phyloP scores from a whole-genome alignment of 2,113 vertebrate species.

The Anolis carolinensis region DNA sequence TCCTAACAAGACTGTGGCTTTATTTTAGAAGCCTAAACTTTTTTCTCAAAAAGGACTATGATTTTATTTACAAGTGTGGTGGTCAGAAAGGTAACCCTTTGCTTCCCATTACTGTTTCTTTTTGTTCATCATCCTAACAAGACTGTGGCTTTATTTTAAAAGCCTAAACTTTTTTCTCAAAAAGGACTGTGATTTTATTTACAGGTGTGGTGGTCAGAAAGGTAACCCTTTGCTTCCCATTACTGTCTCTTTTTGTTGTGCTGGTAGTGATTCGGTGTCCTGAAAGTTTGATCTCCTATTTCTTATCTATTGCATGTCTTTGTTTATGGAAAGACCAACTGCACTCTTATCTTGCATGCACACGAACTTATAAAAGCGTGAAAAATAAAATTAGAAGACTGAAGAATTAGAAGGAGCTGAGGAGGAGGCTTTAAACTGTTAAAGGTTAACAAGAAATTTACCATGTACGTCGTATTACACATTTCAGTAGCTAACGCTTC shows the following conservation, averaged over 20 bases:
- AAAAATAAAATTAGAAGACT: slow-evolving; percentile 30
- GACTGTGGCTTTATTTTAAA: slow-evolving; percentile 48
- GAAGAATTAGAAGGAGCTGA: not conserved
- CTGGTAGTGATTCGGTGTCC: not conserved
- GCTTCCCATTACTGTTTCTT: not conserved
- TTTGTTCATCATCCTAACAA: slow-evolving; percentile 63
- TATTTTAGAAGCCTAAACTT: slow-evolving; percentile 68
- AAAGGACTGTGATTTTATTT: slow-evolving; percentile 64
- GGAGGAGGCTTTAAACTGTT: slow-evolving; percentile 39
- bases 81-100: slow-evolving; percentile 64
- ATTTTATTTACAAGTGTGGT: slow-evolving; percentile 62
- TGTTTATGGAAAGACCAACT: slow-evolving; percentile 44
- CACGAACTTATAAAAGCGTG: slow-evolving; percentile 36
- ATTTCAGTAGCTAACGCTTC: slow-evolving; percentile 59
- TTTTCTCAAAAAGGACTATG: slow-evolving; percentile 61
- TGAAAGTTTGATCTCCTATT: slow-evolving; percentile 13
- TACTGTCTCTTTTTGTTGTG: not conserved
- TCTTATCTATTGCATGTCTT: slow-evolving; percentile 55
- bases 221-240: slow-evolving; percentile 56
- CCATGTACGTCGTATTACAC: slow-evolving; percentile 47
- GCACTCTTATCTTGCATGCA: slow-evolving; percentile 27
- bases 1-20: slow-evolving; percentile 49
- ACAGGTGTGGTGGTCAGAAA: slow-evolving; percentile 58
- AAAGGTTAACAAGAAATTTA: slow-evolving; percentile 45
- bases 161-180: slow-evolving; percentile 69